Evolutionary conservation across 1,140 invertebrate genomes (phyloP), one percentile per base, ranked within the genome.

Genomic region (Pentalonia nigronervosa): DNA sequence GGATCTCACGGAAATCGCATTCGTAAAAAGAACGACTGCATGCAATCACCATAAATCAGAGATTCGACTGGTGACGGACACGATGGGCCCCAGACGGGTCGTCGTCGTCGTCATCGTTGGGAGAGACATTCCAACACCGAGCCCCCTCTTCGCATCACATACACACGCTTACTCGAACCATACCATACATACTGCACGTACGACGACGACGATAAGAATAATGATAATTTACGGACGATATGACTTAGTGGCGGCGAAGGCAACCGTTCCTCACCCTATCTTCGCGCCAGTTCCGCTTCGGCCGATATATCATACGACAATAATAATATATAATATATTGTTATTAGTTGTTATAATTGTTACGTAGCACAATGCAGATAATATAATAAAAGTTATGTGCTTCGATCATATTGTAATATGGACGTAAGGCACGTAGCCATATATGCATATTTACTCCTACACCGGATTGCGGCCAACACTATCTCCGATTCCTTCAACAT

Each of bases 31-130:
- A 41, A 45, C 25, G 14, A 36, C 56, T 60, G 56, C 60, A 67
- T 67, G 60, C 41, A 86, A 86, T 86, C 83, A 45, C 41, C 83
- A 45, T 86, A 86, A 86, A 86, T 86, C 83, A 86, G 36, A 41
- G 41, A 86, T 45, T 25, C 83, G 83, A 45, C 41, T 30, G 83
- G 83, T 45, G 41, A 45, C 83, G 25, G 36, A 23, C 30, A 45
- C 36, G 36, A 41, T 84, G 36, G 81, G 34, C 81, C 2, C 36
- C 81, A 84, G 81, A 84, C 81, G 34, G 21, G 30, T 14, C 20
- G 34, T 81, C 17, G 81, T 84, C 81, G 81, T 84, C 36, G 81
- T 84, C 81, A 36, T 84, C 36, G 36, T 21, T 34, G 81, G 34
- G 7, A 84, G n/a, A 81, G 36, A 84, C 81, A 84, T 84, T 84